Evolutionary conservation across 2,888 invertebrate genomes (phyloP).

Genomic region (Panopea generosa): DNA sequence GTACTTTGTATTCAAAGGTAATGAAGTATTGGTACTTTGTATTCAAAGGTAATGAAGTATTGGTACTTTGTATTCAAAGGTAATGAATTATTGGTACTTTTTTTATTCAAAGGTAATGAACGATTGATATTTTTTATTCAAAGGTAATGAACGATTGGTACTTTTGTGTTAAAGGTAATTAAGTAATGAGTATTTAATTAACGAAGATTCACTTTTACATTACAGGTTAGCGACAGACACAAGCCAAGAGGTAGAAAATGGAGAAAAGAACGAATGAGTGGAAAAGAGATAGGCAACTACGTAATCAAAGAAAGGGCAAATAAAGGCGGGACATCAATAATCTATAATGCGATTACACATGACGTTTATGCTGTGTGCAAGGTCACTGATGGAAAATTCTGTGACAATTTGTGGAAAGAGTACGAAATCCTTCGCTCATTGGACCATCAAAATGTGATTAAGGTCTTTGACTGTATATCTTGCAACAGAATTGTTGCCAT

Average conservation of each 20-base stretch:
- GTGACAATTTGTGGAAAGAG: slow-evolving; percentile 45
- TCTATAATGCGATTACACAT: slow-evolving; percentile 27
- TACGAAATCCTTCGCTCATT: slow-evolving; percentile 44
- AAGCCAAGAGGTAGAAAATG: slow-evolving; percentile 54
- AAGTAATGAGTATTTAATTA: too few relatives aligned
- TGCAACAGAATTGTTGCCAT: slow-evolving; percentile 54
- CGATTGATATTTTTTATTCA: too few relatives aligned
- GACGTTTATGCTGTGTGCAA: slow-evolving; percentile 37
- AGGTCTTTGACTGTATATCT: slow-evolving; percentile 48
- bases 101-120: too few relatives aligned
- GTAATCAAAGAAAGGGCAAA: slow-evolving; percentile 23
- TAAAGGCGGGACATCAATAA: slow-evolving; percentile 48
- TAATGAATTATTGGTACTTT: too few relatives aligned
- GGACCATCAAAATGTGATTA: slow-evolving; percentile 48
- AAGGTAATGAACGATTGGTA: too few relatives aligned
- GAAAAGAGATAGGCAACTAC: slow-evolving; percentile 49
- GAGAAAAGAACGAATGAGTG: slow-evolving; percentile 54
- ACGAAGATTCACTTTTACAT: too few relatives aligned
- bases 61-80: too few relatives aligned
- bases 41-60: too few relatives aligned
- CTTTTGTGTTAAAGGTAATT: too few relatives aligned
- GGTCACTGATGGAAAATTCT: slow-evolving; percentile 56
- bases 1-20: too few relatives aligned
- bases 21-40: too few relatives aligned
- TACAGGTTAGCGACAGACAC: slow-evolving; percentile 36